Evolutionary conservation across 2,888 invertebrate genomes (phyloP).

Genomic region (Himalopsyche tibetana): DNA sequence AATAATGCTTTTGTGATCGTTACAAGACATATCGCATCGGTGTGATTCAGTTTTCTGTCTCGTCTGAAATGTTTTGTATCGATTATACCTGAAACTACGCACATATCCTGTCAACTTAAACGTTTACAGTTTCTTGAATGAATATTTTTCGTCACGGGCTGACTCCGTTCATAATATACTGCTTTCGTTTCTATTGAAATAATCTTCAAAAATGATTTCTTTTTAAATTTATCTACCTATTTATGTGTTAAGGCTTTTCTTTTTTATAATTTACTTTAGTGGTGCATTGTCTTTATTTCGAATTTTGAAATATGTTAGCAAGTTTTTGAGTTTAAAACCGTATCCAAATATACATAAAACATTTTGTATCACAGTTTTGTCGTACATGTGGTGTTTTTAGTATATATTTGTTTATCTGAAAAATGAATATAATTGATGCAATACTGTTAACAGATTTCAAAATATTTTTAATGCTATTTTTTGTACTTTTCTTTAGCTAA

Average conservation of each 20-base stretch:
- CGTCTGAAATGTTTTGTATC: slow-evolving; percentile 16
- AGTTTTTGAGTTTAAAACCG: slow-evolving; percentile 7
- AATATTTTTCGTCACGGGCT: neutral
- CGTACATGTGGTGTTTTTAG: neutral
- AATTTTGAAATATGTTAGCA: slow-evolving; percentile 53
- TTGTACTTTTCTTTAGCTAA: slow-evolving; percentile 62
- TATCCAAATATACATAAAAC: slow-evolving; percentile 51
- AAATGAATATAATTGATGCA: neutral
- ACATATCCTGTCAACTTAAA: slow-evolving; percentile 35
- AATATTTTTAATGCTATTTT: slow-evolving; percentile 46
- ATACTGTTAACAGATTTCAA: slow-evolving; percentile 48
- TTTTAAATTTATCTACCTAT: slow-evolving; percentile 18
- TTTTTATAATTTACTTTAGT: slow-evolving; percentile 48
- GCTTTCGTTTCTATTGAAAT: slow-evolving; percentile 9
- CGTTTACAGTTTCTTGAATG: neutral
- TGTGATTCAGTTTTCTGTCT: slow-evolving; percentile 16
- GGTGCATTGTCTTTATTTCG: slow-evolving; percentile 40
- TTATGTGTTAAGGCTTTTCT: slow-evolving; percentile 52
- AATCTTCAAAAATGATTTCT: neutral
- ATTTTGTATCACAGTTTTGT: slow-evolving; percentile 49
- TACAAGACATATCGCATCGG: neutral
- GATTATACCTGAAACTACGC: slow-evolving; percentile 46
- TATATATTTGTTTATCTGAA: neutral
- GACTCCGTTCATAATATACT: neutral
- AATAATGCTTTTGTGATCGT: slow-evolving; percentile 22